Percentiles rank a stretch among this genome's conserved stretches.
These are phyloP conservation scores for Rhineura floridana DNA, from an alignment of 2,113 vertebrate species.

Conservation along the genomic window DNA sequence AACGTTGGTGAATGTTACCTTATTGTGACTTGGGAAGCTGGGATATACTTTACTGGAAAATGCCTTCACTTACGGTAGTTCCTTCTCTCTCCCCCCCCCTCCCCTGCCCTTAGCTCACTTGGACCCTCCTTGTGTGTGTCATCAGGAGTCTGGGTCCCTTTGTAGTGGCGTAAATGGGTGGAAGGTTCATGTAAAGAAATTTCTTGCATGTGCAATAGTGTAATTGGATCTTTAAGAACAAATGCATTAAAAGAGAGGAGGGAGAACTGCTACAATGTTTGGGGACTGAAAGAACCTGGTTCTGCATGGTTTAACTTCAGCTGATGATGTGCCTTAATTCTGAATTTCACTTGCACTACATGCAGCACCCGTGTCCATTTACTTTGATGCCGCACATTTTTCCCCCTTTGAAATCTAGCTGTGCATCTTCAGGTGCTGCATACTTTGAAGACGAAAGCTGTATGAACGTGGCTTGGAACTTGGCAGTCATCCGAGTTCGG, in stretches of 20 bases:
- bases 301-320: neutral
- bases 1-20: fast-evolving
- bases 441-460: neutral
- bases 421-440: neutral
- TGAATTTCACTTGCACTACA: neutral
- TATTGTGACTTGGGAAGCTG: neutral
- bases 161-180: no score
- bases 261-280: neutral
- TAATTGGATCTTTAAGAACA: neutral
- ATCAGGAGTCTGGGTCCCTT: neutral
- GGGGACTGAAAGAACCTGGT: neutral
- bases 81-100: neutral
- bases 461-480: neutral
- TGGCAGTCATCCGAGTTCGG: neutral
- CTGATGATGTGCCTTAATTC: neutral
- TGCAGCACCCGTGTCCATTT: neutral
- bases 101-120: neutral
- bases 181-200: neutral
- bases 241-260: neutral
- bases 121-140: fast-evolving
- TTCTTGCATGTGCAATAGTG: neutral
- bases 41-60: neutral
- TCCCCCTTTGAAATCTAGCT: neutral
- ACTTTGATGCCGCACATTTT: neutral
- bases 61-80: neutral